phyloP scores from a whole-genome alignment of 1,140 invertebrate genomes.

The Hypsibius dujardini region DNA sequence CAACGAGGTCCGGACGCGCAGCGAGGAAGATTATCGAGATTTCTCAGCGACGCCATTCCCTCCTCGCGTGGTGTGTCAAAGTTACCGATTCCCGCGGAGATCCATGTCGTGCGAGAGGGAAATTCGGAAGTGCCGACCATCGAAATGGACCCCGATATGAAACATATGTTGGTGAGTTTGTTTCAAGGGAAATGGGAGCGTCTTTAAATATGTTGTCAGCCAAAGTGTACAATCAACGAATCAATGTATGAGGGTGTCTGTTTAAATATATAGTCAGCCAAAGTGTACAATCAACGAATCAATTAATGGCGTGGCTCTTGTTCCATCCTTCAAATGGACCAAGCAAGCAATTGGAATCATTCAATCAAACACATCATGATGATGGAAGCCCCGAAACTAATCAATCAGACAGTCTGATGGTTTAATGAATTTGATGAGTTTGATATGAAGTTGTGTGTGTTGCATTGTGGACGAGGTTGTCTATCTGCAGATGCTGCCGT shows the following conservation, averaged over 20 bases:
- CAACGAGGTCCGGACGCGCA: not conserved
- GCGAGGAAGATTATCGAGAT: not conserved
- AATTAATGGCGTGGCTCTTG: not conserved
- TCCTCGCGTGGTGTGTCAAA: not conserved
- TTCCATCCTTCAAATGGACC: too few relatives aligned
- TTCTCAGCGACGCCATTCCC: constrained; percentile 8
- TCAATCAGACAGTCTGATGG: too few relatives aligned
- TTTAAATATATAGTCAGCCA: not conserved
- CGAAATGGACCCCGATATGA: constrained; percentile 60
- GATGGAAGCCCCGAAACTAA: too few relatives aligned
- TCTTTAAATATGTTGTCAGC: too few relatives aligned
- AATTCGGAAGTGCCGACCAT: constrained; percentile 36
- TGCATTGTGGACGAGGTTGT: not conserved
- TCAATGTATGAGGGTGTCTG: not conserved
- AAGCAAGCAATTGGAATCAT: too few relatives aligned
- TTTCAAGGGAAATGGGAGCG: too few relatives aligned
- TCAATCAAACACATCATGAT: too few relatives aligned
- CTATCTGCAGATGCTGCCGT: constrained; percentile 45
- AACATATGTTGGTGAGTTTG: constrained; percentile 45
- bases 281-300: too few relatives aligned
- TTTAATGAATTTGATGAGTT: too few relatives aligned
- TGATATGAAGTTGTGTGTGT: too few relatives aligned
- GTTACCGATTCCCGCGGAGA: constrained; percentile 32
- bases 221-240: too few relatives aligned
- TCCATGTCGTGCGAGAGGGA: constrained; percentile 66